Evolutionary conservation across 2,888 invertebrate genomes (phyloP), one percentile per base, ranked within the genome.

Genomic region (Orthosia incerta): DNA sequence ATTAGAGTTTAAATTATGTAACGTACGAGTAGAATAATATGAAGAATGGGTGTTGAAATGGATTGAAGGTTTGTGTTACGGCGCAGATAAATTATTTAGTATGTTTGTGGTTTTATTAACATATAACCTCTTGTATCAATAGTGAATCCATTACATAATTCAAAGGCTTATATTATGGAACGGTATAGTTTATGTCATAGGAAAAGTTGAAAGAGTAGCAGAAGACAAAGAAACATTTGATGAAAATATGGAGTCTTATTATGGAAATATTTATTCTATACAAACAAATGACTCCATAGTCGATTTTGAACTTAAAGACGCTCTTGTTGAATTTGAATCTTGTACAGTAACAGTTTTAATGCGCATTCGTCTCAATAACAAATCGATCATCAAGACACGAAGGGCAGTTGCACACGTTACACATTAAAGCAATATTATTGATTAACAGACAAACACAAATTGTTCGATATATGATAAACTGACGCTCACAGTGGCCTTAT

Each of bases 391-490:
- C 59, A 64, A 73, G 62, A 61, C 56, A 67, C 57, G 79, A 85
- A 82, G 84, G 80, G 82, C 82, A 77, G 64, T 50, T 74, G 71
- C 62, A 75, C 76, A 82, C 61, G 74, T 78, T 84, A 86, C 81
- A 73, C 76, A 86, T 82, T 84, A 76, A 75, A 84, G 72, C 74
- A 72, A 81, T 86, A 87, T 86, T 83, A 84, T 81, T 84, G 85
- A 87, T 86, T 87, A 87, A 88, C 88, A 81, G 77, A 82, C 81
- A 84, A 84, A 89, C 84, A 89, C 84, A 88, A 89, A 89, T 89
- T 84, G 89, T 86, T 85, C 83, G 83, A 79, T 85, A 83, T 82
- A 79, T 83, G 80, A 85, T 81, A 80, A 81, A 86, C 72, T 81
- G 74, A 61, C 57, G 84, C 73, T 84, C 75, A 83, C 78, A 82